Base-by-base conservation (phyloP, 2,797 vertebrate genomes). In the Lepilemur septentrionalis region DNA sequence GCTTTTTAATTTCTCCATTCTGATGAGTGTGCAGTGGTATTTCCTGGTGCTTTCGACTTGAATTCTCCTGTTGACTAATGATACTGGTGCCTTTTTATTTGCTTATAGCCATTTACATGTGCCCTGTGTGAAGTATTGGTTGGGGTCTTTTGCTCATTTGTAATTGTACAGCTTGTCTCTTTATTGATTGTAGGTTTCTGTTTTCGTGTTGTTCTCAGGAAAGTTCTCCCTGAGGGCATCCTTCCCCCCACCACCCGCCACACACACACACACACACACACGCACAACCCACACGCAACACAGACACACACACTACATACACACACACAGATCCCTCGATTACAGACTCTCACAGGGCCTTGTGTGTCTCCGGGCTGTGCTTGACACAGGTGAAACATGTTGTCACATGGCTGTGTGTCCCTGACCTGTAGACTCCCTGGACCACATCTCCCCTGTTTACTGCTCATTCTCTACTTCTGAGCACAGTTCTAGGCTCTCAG, bases 321-420 rank as follows among this genome's bases (percentile, higher is more conserved):
- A 2, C 46, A 28, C 15, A 22, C 1, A 43, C 6, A 2, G 30
- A 14, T 35, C 30, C n/a, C 30, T 41, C 9, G 7, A 7, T 59
- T 15, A 14, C 4, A 46, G 17, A 18, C 18, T 81, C 15, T 30
- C 83, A 52, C 9, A 46, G 82, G 73, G 50, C 75, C 18, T 38
- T 7, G 4, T 63, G n/a, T 46, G 50, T 28, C 28, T 79, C 28
- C 25, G 15, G 59, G 23, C n/a, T n/a, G 4, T 14, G 46, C 32
- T 48, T 61, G 70, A 11, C 30, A 12, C 3, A 17, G 46, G 1
- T 76, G 35, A 65, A 23, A 63, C 1, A 41, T 1, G 0, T 20
- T 5, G 8, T 22, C 30, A n/a, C 52, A 3, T 0, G 6, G 32
- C 43, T 25, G 0, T 2, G 4, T 14, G 8, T 46, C 38, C 0